These are phyloP conservation scores for Hirtodrosophila confusa DNA, from an alignment of 2,888 invertebrate species.

Conservation along the genomic window DNA sequence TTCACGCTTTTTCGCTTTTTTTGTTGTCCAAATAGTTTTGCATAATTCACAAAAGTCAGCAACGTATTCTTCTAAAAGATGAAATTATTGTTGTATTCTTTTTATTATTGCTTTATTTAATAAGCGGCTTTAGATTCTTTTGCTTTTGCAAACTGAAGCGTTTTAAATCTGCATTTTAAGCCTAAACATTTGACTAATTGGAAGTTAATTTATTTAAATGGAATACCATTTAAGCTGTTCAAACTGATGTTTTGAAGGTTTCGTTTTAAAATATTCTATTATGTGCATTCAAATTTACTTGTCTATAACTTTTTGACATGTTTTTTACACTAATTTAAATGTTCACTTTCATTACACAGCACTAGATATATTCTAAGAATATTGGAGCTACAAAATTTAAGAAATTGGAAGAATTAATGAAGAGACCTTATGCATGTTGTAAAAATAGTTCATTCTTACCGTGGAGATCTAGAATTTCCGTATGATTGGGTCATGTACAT, in stretches of 20 bases:
- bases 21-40: slow-evolving; percentile 42
- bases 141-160: slow-evolving; percentile 5
- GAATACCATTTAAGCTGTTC: too few relatives aligned
- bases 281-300: background rate
- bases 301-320: too few relatives aligned
- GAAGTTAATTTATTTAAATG: background rate
- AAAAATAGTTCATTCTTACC: too few relatives aligned
- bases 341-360: too few relatives aligned
- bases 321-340: too few relatives aligned
- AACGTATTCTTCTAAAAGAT: slow-evolving; percentile 33
- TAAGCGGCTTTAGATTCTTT: slow-evolving; percentile 1
- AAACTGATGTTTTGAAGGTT: background rate
- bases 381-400: too few relatives aligned
- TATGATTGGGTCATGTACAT: too few relatives aligned
- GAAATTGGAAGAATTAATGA: too few relatives aligned
- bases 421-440: too few relatives aligned
- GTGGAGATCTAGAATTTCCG: too few relatives aligned
- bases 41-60: slow-evolving; percentile 39
- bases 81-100: slow-evolving; percentile 1
- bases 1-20: slow-evolving; percentile 26
- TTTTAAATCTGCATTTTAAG: slow-evolving; percentile 1
- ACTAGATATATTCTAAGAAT: too few relatives aligned
- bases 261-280: background rate
- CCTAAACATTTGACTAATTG: slow-evolving; percentile 17
- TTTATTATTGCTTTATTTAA: slow-evolving; percentile 6